Base-by-base conservation (phyloP, 1,140 invertebrate genomes). In the Bombus fervidus region DNA sequence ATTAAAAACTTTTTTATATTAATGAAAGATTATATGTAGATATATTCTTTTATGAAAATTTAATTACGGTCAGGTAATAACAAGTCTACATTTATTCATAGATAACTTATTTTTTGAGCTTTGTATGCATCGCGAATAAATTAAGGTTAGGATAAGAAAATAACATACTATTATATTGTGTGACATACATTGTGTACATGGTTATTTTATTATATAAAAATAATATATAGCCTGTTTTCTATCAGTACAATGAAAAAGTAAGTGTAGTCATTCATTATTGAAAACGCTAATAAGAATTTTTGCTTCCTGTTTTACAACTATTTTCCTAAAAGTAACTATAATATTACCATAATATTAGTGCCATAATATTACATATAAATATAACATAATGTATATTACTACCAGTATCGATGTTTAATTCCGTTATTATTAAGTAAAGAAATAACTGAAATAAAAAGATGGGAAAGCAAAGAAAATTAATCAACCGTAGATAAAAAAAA, bases 391-490 rank as follows among this genome's bases (percentile, higher is more conserved):
- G 1, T 53, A 53, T 62, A 62, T 62, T 62, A 62, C 3, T 62
- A 62, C 1, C 28, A 13, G 10, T 62, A 15, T 66, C 62, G 62
- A 31, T 31, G 1, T 37, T 28, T 81, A 22, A 66, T 73, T 43
- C 25, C 3, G 41, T 34, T 53, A 31, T 66, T 34, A 12, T 22
- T 34, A 73, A 9, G 28, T 57, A 47, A 81, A 53, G 9, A 62
- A 43, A 13, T 74, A 73, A 78, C 34, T 13, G 15, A 22, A 72
- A 62, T 57, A 53, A 9, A 85, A 68, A 47, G 28, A 69, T 80
- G 34, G 15, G 34, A 81, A 37, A 85, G n/a, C 53, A 64, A 72
- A 15, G 18, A 79, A 69, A 73, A 34, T 37, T 68, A 34, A 37
- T 68, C 31, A 34, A 68, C 3, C 18, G 1, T 22, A 68, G 18